Base-by-base conservation (phyloP, 2,888 invertebrate genomes). In the Vandiemenella viatica region DNA sequence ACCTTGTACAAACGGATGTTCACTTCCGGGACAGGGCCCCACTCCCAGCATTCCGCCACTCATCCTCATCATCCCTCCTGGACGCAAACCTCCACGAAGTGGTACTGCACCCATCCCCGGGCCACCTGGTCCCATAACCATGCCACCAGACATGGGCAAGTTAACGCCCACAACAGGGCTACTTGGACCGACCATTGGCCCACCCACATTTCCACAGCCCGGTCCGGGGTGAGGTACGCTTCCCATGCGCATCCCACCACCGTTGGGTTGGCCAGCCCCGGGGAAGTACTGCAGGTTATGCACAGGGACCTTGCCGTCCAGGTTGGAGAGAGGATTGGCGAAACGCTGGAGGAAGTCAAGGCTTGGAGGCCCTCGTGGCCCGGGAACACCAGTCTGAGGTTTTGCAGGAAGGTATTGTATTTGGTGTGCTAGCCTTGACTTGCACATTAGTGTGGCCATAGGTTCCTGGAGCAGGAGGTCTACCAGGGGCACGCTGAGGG, bases 371-470 rank as follows among this genome's bases (percentile, higher is more conserved):
- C 84, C 83, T 41, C 89, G 72, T 1, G 83, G 83, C 46, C 76
- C 79, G 22, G 74, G 71, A 53, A 75, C 74, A 10, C 79, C 75
- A 60, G 81, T 80, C 63, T 90, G 90, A n/a, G 93, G 88, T 68
- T 92, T 77, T 46, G 92, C 89, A 18, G 96, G 96, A 66, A 95
- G 77, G 74, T 96, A 96, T 72, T 96, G 95, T 96, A 68, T 96
- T 96, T 0, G 96, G 95, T 10, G 95, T 92, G 66, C 88, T 92
- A 8, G 95, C 87, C 68, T 95, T 95, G 20, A 96, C 92, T 69
- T 67, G 67, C 38, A 90, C 84, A 66, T 89, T 93, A 42, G 83
- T 78, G 56, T 81, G 80, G 59, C 81, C 80, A 61, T 80, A 80
- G 2, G 76, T 74, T 61, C 72, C 75, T 2, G 67, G 66, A 7